Evolutionary conservation across 2,797 vertebrate species (phyloP).

Genomic region (Typhlichthys subterraneus): DNA sequence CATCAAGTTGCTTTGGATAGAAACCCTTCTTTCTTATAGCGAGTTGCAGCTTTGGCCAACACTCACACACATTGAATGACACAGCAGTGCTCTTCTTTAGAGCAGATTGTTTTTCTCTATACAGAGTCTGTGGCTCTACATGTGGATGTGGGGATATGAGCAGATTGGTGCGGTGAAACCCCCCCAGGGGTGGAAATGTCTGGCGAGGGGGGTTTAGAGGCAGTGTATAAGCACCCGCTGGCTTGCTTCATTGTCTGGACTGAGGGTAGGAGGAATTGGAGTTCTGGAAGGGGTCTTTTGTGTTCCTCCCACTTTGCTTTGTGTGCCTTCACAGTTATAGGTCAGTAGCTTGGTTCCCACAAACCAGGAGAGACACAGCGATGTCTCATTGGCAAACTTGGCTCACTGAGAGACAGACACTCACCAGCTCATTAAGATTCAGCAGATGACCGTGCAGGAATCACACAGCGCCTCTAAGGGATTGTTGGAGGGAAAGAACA

Average conservation of each 20-base stretch:
- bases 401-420: slow-evolving; percentile 41
- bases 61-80: slow-evolving; percentile 29
- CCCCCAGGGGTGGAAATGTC: slow-evolving; percentile 51
- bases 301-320: slow-evolving; percentile 55
- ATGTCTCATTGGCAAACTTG: slow-evolving; percentile 53
- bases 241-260: slow-evolving; percentile 57
- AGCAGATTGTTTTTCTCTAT: slow-evolving; percentile 44
- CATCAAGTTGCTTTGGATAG: no score
- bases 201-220: slow-evolving; percentile 49
- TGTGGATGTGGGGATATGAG: slow-evolving; percentile 50
- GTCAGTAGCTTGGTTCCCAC: slow-evolving; percentile 73
- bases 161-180: slow-evolving; percentile 60
- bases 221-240: slow-evolving; percentile 66
- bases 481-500: background rate
- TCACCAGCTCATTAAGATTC: slow-evolving; percentile 65
- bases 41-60: background rate
- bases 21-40: no score
- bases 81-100: slow-evolving; percentile 36
- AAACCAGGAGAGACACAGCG: slow-evolving; percentile 64
- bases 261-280: slow-evolving; percentile 45
- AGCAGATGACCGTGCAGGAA: slow-evolving; percentile 35
- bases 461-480: slow-evolving; percentile 28
- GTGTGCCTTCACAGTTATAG: slow-evolving; percentile 59
- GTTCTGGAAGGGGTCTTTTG: slow-evolving; percentile 44
- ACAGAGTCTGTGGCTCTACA: slow-evolving; percentile 51